Evolutionary conservation across 2,113 vertebrate species (phyloP), one percentile per base, ranked within the genome.

Genomic region (Forbesichthys agassizii): DNA sequence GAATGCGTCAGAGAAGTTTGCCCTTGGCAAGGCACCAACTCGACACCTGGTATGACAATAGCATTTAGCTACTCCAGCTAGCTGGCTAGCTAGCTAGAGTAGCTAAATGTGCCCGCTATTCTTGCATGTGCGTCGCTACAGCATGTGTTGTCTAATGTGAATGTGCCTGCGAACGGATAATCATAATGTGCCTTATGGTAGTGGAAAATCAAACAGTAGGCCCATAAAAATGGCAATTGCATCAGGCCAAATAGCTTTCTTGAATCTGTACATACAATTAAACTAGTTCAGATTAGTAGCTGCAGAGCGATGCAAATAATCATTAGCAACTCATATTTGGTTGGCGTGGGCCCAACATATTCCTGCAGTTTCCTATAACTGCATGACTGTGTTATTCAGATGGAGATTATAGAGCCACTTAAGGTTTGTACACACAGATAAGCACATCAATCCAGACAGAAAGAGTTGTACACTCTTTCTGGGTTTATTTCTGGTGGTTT

Each of bases 1-100:
- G 13, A 74, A 70, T 49, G 48, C 72, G 75, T 85, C 33, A 72
- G 66, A 65, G 64, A 58, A 57, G 61, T 61, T 72, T 52, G 62
- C 62, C 75, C 72, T 75, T 79, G 69, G 77, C 69, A 56, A 71
- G 84, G 69, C 62, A 69, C 54, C 27, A 51, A 46, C 48, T 60
- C 60, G 33, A 47, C 67, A 69, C 66, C 71, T 61, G 55, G 60
- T 55, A 20, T 3, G 20, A 65, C 49, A 42, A 51, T 57, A 74
- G 20, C 20, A 20, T 20, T 20, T 20, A 20, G 20, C 20, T 20
- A 20, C 20, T 20, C 20, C 2, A 20, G 20, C 20, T 20, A 20
- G 60, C 64, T 60, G 5, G 33, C 51, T 51, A 18, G 54, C 5
- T 11, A 33, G 14, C 33, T 11, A 36, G 20, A 36, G 33, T 57